These are phyloP conservation scores for Habrosyne pyritoides DNA, from an alignment of 2,888 invertebrate species.

Conservation along the genomic window DNA sequence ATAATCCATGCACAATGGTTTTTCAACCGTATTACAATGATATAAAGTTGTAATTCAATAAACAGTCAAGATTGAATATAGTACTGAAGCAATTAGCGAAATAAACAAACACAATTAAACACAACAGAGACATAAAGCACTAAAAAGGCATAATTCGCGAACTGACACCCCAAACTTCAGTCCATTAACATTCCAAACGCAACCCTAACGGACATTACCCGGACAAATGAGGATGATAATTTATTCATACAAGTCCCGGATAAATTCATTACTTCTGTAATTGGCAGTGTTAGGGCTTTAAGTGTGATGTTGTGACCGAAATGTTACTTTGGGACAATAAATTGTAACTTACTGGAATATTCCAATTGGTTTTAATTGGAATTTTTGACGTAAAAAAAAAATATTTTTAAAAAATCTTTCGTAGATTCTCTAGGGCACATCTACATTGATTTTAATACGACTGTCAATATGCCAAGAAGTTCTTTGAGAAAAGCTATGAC, in stretches of 20 bases:
- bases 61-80: neutral
- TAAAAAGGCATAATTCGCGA: conserved; percentile 16
- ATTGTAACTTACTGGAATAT: neutral
- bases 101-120: neutral
- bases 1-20: too few relatives aligned
- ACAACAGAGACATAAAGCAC: conserved; percentile 8
- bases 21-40: too few relatives aligned
- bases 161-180: conserved; percentile 3
- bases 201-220: conserved; percentile 8
- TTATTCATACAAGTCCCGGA: conserved; percentile 31
- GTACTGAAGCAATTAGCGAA: neutral
- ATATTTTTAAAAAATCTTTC: too few relatives aligned
- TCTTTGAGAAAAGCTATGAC: too few relatives aligned
- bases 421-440: too few relatives aligned
- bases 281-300: conserved; percentile 14
- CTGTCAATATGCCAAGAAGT: too few relatives aligned
- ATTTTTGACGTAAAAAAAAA: neutral
- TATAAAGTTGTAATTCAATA: too few relatives aligned
- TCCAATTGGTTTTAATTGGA: neutral
- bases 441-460: too few relatives aligned
- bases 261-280: conserved; percentile 22
- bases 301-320: conserved; percentile 17
- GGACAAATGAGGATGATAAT: conserved; percentile 31
- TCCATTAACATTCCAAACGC: conserved; percentile 20
- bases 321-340: conserved; percentile 6